phyloP scores from a whole-genome alignment of 2,888 invertebrate species.

The Lutraria lutraria region DNA sequence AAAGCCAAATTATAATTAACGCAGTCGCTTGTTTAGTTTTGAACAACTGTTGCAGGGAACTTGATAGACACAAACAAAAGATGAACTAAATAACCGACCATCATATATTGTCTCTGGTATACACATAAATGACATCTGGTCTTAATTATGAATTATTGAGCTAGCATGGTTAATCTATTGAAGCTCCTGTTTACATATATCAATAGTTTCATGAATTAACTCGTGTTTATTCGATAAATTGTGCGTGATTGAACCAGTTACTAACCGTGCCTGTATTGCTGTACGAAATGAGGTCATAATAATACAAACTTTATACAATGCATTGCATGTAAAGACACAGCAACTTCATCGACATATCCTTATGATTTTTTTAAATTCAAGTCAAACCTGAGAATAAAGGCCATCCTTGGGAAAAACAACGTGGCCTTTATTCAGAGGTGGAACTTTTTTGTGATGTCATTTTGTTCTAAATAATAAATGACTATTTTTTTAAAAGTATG shows the following conservation, averaged over 20 bases:
- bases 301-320: no score
- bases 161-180: not conserved
- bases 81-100: not conserved
- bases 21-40: not conserved
- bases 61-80: not conserved
- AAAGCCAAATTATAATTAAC: not conserved
- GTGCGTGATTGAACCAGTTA: not conserved
- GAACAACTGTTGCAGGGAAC: not conserved
- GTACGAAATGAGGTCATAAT: no score
- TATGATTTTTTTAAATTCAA: no score
- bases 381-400: no score
- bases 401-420: no score
- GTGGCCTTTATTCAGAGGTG: no score
- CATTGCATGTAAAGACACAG: no score
- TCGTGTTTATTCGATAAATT: not conserved
- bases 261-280: not conserved
- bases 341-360: no score
- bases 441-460: no score
- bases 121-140: not conserved
- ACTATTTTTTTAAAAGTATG: no score
- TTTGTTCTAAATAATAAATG: no score
- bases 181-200: not conserved
- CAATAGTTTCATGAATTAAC: not conserved
- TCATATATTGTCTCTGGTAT: not conserved
- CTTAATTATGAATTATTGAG: not conserved